These are phyloP conservation scores for Copidosoma aretas DNA, from an alignment of 2,888 invertebrate genomes.

Conservation along the genomic window DNA sequence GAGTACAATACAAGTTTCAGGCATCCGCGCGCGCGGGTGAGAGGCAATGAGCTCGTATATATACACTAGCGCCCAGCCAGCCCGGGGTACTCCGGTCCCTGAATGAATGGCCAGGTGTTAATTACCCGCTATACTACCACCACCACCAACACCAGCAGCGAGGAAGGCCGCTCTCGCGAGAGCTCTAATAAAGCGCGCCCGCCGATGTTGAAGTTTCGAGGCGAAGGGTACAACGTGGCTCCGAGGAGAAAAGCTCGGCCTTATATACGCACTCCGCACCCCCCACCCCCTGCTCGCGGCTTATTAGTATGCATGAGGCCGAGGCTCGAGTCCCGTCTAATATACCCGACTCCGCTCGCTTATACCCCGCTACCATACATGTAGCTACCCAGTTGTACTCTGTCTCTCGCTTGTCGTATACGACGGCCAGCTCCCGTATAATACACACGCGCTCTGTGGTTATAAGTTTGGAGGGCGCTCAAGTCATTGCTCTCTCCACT, in stretches of 20 bases:
- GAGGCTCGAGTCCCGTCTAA: constrained; percentile 18
- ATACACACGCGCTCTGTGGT: no score
- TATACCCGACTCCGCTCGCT: constrained; percentile 12
- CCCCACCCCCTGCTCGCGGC: constrained; percentile 5
- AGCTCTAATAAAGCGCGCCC: constrained; percentile 30
- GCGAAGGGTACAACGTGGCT: background rate
- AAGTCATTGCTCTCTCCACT: no score
- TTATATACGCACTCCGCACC: constrained; percentile 13
- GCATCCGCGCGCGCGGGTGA: no score
- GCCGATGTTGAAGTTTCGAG: constrained; percentile 4
- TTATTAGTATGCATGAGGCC: constrained; percentile 40
- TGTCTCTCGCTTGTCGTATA: background rate
- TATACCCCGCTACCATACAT: background rate
- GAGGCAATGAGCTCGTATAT: no score
- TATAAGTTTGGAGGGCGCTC: no score
- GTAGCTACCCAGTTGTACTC: no score
- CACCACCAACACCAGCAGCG: background rate
- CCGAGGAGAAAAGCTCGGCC: constrained; percentile 14
- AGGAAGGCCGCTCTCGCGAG: constrained; percentile 14
- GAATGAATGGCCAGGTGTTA: constrained; percentile 35
- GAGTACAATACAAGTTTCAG: no score
- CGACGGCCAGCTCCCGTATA: no score
- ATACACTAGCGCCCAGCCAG: constrained; percentile 2
- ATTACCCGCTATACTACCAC: constrained; percentile 19
- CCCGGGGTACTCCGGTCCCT: constrained; percentile 22